Evolutionary conservation across 1,140 invertebrate genomes (phyloP).

Genomic region (Chelonus insularis): DNA sequence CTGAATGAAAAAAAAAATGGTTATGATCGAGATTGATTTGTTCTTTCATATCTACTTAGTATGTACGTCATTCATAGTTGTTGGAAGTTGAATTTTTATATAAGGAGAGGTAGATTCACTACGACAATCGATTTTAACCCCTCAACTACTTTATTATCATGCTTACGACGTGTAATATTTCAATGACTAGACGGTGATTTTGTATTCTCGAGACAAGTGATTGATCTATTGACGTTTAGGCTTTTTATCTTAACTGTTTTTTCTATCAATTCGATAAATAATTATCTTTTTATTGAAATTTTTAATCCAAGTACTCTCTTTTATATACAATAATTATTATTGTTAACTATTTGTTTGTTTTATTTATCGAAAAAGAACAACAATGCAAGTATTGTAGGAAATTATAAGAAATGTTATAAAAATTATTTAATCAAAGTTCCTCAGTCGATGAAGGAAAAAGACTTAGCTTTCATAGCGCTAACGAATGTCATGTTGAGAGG

Average conservation of each 20-base stretch:
- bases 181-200: slow-evolving; percentile 8
- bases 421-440: not conserved
- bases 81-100: not conserved
- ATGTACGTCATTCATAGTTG: not conserved
- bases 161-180: slow-evolving; percentile 1
- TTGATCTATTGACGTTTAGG: not conserved
- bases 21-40: not conserved
- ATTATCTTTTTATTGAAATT: no score
- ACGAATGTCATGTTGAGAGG: slow-evolving; percentile 23
- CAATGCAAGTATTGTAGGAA: no score
- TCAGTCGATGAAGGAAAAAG: not conserved
- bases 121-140: slow-evolving; percentile 1
- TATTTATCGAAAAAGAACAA: no score
- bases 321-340: no score
- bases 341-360: no score
- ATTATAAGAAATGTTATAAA: no score
- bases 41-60: not conserved
- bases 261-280: no score
- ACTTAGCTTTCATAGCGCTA: slow-evolving; percentile 19
- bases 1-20: no score
- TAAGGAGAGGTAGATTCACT: not conserved
- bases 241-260: not conserved
- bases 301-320: no score
- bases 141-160: slow-evolving; percentile 13
- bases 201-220: not conserved